Evolutionary conservation across 2,113 vertebrate species (phyloP), one percentile per base, ranked within the genome.

Genomic region (Illadopsis cleaveri): DNA sequence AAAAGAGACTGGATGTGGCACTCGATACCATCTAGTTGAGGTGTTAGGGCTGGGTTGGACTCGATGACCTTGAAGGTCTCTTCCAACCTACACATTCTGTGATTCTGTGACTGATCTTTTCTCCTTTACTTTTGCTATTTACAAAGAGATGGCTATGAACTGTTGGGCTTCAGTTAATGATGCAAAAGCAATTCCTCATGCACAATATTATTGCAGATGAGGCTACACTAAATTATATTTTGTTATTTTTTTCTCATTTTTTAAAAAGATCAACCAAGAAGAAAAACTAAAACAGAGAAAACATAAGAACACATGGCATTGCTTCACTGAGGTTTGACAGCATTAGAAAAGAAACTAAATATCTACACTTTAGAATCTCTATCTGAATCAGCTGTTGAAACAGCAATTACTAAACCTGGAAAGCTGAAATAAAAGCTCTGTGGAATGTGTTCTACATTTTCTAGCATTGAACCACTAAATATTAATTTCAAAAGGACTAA

Each of bases 191-290:
- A 94, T 22, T 56, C 19, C 75, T 85, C 68, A 78, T 48, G 57
- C 7, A 51, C 6, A 58, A 28, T 76, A 48, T 51, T 61, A 45
- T 10, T 42, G 31, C 45, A 86, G 47, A 84, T 44, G 53, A 83
- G 24, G 72, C 3, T 96, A 86, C 62, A 65, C 12, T 23, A n/a
- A 71, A 78, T 57, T 87, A 22, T 15, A 61, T 71, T 94, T 93
- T 31, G 61, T 6, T 14, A 1, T 30, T 71, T 51, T 60, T 92
- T 94, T 73, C 69, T 37, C 25, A 61, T 35, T 92, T 82, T 94
- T 58, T 9, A 8, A 72, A 82, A 95, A 80, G 27, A 86, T 13
- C 5, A 64, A 30, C 4, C 27, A 76, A 80, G 14, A 70, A 56
- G 19, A 53, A 86, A 94, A 71, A 25, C 9, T 62, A 68, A 62